Base-by-base conservation (phyloP, 2,888 invertebrate genomes). In the Mimas tiliae region DNA sequence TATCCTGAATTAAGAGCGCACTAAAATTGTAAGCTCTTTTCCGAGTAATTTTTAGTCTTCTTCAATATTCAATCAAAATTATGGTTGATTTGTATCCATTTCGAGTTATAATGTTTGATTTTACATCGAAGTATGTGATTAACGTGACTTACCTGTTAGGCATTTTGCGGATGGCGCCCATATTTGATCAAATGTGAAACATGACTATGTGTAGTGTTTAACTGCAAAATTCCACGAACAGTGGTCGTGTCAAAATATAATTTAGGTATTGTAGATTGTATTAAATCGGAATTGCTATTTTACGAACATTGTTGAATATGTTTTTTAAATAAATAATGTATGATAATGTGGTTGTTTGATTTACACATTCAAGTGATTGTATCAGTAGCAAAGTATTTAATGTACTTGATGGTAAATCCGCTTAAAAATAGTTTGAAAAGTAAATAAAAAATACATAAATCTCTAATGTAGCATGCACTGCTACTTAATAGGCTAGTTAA, bases 201-300 rank as follows among this genome's bases (percentile, higher is more conserved):
- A 58, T 58, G 12, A 42, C 3, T 38, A 16, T n/a, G 34, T 33
- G 55, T 58, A 58, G 58, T 42, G 34, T 38, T 58, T 19, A 42
- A 58, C 19, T 58, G 7, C 19, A 12, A 58, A 34, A 12, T 42
- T 11, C 16, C 19, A 12, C 6, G 38, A 58, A 12, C 4, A 58
- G 27, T 16, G 55, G 27, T 27, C 2, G 27, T 27, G 27, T 27
- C 38, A 38, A 7, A 33, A 21, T 33, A 7, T 12, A 33, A 33
- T 14, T 21, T 12, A 53, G 63, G 58, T 65, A 68, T 64, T 67
- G 69, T 67, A 53, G 51, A 42, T n/a, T 69, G 34, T 53, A 42
- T 64, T 65, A 64, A 73, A 72, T 69, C 65, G 71, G 72, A 74
- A 74, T 74, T 71, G 71, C 72, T 75, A 76, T 78, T 78, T 75